Evolutionary conservation across 2,888 invertebrate genomes (phyloP), one percentile per base, ranked within the genome.

Genomic region (Alentia gelatinosa): DNA sequence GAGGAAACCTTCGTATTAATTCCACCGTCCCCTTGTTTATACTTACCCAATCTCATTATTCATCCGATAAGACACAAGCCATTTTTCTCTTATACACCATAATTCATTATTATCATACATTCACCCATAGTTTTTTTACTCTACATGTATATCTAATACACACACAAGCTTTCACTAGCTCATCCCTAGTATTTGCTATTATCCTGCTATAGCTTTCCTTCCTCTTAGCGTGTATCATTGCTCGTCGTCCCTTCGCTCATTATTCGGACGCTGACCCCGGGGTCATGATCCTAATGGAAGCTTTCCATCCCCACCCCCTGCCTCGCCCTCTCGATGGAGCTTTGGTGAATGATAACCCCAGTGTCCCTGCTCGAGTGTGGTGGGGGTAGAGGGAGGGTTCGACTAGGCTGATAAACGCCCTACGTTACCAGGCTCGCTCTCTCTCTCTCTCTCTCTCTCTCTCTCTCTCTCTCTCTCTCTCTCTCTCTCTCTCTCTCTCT

Each of bases 401-500:
- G 56, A n/a, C 12, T 56, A 56, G 56, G 1, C 56, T 56, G 56
- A 56, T 56, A 56, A 56, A 56, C 9, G 56, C 56, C 3, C 56
- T 1, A 56, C 19, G 5, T 56, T 56, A n/a, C 23, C 56, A 7
- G 9, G 47, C 47, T 42, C 37, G 40, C 12, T 12, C 47, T 42
- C 7, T 56, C 88, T 86, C 88, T 86, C 88, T 40, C 40, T 47
- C 30, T 47, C 88, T 86, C 88, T 47, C 88, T 40, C 40, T 40
- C 7, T 47, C 88, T 40, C 40, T 47, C 88, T 33, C 33, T n/a
- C 40, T 47, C 39, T 86, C 88, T 47, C 88, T 47, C 40, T 56
- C 56, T 56, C 56, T 56, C 56, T 56, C 56, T 56, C 56, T 56
- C 56, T 56, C 90, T 79, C 90, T 39, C 90, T 75, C 90, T n/a